Conservation (phyloP, 2,797 vertebrate species). For the Myotis planiceps region DNA sequence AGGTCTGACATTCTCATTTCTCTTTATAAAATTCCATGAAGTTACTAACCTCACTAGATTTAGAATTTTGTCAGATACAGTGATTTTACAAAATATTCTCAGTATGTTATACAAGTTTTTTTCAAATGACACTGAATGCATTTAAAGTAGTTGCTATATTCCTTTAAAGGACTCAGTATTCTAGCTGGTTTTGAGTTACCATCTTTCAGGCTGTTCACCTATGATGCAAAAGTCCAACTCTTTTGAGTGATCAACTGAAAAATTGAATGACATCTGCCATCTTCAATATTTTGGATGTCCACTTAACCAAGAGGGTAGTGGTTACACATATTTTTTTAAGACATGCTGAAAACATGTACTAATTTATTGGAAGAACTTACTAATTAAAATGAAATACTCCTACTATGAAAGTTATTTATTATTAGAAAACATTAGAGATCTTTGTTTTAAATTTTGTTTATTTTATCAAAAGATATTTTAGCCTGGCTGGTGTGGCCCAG, state of each 20-base stretch:
- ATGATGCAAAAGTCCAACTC: neutral
- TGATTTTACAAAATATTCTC: neutral
- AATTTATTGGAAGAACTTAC: neutral
- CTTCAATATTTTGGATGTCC: neutral
- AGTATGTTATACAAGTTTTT: neutral
- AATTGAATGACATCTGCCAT: neutral
- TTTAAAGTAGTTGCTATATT: neutral
- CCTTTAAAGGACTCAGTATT: neutral
- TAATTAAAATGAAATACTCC: slow-evolving; percentile 27
- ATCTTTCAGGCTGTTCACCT: neutral
- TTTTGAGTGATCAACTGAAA: neutral
- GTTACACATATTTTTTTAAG: slow-evolving; percentile 2
- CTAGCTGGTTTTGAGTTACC: neutral
- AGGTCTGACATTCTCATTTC: neutral
- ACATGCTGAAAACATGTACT: neutral
- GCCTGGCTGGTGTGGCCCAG: too few species aligned
- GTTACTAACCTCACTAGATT: neutral
- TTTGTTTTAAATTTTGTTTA: slow-evolving; percentile 23
- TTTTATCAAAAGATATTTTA: neutral
- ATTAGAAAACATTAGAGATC: neutral
- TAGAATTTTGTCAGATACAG: slow-evolving; percentile 16
- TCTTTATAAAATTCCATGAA: neutral
- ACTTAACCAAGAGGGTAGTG: neutral
- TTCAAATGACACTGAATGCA: neutral
- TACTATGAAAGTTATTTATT: neutral